Percentiles rank a stretch among this genome's conserved stretches.
These are phyloP conservation scores for Leptocoma aspasia DNA, from an alignment of 2,113 vertebrate species.

Conservation along the genomic window DNA sequence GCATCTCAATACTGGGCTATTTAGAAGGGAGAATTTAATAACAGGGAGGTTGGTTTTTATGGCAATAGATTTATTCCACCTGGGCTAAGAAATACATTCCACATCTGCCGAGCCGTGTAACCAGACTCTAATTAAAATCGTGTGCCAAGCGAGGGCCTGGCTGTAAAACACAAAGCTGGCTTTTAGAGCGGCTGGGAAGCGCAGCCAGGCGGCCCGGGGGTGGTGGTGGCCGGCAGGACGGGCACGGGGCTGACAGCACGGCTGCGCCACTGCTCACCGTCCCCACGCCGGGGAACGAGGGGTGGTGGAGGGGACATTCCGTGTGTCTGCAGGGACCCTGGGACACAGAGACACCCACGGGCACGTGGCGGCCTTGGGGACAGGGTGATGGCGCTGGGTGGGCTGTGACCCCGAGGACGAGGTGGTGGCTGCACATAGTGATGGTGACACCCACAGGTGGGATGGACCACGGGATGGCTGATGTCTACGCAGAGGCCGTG, in stretches of 20 bases:
- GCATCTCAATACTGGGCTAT: slow-evolving; percentile 24
- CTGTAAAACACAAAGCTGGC: slow-evolving; percentile 72
- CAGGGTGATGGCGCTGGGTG: accelerated
- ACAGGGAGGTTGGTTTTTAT: slow-evolving; percentile 72
- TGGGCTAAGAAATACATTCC: slow-evolving; percentile 77
- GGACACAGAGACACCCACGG: neutral
- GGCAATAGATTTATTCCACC: slow-evolving; percentile 79
- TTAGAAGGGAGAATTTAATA: slow-evolving; percentile 70
- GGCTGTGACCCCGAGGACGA: neutral
- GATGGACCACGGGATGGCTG: neutral
- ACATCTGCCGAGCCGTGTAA: slow-evolving; percentile 74
- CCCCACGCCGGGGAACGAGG: neutral
- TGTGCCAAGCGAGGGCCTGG: slow-evolving; percentile 66
- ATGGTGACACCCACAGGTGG: neutral
- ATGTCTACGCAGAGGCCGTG: accelerated
- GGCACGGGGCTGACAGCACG: neutral
- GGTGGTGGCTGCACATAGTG: accelerated
- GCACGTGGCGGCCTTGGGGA: accelerated
- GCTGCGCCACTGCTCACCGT: neutral
- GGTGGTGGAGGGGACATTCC: neutral
- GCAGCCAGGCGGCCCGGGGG: neutral
- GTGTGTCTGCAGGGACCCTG: accelerated
- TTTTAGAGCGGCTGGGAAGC: slow-evolving; percentile 65
- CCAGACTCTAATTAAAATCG: slow-evolving; percentile 82
- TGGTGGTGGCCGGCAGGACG: neutral